Conservation (phyloP, 2,113 vertebrate species). For the Alligator mississippiensis region DNA sequence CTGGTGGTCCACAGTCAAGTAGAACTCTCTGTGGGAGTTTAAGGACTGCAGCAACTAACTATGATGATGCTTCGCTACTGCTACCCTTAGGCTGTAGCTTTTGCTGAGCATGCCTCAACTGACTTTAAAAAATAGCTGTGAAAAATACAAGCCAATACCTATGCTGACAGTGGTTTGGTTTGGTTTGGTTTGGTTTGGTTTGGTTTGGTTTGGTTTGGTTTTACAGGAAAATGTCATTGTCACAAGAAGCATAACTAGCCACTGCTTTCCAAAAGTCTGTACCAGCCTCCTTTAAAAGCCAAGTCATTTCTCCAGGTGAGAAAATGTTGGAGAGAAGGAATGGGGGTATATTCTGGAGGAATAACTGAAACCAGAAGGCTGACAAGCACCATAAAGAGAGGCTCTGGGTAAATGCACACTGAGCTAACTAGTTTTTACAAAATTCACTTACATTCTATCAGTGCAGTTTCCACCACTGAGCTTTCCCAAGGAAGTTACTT, state of each 20-base stretch:
- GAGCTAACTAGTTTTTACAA: neutral
- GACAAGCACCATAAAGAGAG: neutral
- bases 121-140: neutral
- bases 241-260: neutral
- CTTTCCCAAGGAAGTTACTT: neutral
- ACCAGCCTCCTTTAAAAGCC: neutral
- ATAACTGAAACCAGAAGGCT: neutral
- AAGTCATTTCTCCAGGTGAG: neutral
- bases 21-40: neutral
- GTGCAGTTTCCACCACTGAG: neutral
- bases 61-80: neutral
- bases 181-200: too few species aligned
- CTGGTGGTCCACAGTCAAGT: neutral
- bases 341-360: neutral
- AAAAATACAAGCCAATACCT: neutral
- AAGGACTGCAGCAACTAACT: neutral
- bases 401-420: neutral
- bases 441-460: neutral
- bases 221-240: neutral
- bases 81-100: neutral
- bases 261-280: neutral
- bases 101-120: neutral
- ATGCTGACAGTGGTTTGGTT: neutral
- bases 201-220: neutral
- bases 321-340: neutral